Evolutionary conservation across 2,888 invertebrate species (phyloP).

Genomic region (Smittia aterrima): DNA sequence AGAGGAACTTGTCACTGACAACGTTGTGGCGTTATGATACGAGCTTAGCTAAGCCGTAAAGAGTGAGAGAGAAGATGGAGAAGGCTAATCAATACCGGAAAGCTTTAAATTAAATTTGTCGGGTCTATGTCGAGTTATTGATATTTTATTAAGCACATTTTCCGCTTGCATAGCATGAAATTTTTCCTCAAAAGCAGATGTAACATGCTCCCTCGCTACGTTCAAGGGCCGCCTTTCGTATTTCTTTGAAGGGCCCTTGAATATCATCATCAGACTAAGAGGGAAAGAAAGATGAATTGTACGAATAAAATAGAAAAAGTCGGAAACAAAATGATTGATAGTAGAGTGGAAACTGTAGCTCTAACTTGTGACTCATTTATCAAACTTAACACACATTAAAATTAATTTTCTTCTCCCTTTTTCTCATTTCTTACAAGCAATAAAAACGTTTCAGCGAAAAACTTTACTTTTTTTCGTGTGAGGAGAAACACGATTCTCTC

Average conservation of each 20-base stretch:
- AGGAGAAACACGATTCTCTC: background rate
- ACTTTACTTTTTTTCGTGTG: background rate
- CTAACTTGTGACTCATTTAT: slow-evolving; percentile 15
- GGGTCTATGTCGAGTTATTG: background rate
- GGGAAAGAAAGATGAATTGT: slow-evolving; percentile 6
- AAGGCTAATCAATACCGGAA: background rate
- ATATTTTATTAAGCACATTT: slow-evolving; percentile 5
- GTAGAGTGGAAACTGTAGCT: slow-evolving; percentile 12
- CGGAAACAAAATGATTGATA: slow-evolving; percentile 17
- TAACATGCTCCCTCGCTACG: background rate
- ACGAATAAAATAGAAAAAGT: background rate
- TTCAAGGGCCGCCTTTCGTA: background rate
- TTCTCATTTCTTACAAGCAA: background rate
- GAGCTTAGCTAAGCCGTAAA: background rate
- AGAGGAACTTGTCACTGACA: background rate
- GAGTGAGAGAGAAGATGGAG: background rate
- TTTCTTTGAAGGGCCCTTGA: background rate
- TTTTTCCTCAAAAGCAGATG: background rate
- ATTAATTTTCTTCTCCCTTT: background rate
- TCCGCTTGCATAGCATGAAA: slow-evolving; percentile 23
- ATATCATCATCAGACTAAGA: background rate
- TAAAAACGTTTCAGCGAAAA: too few species aligned
- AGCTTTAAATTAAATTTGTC: slow-evolving; percentile 5
- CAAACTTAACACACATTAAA: slow-evolving; percentile 4
- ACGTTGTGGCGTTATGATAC: background rate